These are phyloP conservation scores for Macroramphosus scolopax DNA, from an alignment of 2,797 vertebrate species.

Conservation along the genomic window DNA sequence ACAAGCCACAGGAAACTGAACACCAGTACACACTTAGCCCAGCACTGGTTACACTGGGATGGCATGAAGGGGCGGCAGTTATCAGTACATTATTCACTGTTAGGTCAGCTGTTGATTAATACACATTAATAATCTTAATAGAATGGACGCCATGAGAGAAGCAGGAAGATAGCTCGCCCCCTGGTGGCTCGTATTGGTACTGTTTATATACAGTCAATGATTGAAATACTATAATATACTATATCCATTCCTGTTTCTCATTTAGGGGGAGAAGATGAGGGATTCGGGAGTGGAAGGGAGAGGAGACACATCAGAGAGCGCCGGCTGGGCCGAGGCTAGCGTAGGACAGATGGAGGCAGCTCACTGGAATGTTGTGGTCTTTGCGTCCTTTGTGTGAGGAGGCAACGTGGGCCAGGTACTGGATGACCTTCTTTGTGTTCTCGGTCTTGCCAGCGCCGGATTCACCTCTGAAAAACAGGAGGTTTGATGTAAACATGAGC, in stretches of 20 bases:
- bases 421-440: constrained; percentile 97
- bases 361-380: constrained; percentile 98
- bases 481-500: background rate
- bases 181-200: no score
- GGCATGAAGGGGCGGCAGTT: constrained; percentile 27
- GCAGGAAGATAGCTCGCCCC: no score
- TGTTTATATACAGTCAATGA: no score
- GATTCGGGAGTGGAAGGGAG: background rate
- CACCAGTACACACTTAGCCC: no score
- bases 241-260: background rate
- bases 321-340: constrained; percentile 1
- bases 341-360: constrained; percentile 44
- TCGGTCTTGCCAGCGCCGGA: constrained; percentile 96
- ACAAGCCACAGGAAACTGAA: constrained; percentile 50
- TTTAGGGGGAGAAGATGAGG: background rate
- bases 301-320: background rate
- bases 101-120: no score
- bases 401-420: constrained; percentile 95
- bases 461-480: constrained; percentile 83
- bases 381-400: constrained; percentile 96
- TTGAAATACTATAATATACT: no score
- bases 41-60: background rate
- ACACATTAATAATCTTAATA: no score
- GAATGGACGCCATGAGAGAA: no score
- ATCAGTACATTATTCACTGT: constrained; percentile 14